Base-by-base conservation (phyloP, 2,888 invertebrate genomes). In the Myopa tessellatipennis region DNA sequence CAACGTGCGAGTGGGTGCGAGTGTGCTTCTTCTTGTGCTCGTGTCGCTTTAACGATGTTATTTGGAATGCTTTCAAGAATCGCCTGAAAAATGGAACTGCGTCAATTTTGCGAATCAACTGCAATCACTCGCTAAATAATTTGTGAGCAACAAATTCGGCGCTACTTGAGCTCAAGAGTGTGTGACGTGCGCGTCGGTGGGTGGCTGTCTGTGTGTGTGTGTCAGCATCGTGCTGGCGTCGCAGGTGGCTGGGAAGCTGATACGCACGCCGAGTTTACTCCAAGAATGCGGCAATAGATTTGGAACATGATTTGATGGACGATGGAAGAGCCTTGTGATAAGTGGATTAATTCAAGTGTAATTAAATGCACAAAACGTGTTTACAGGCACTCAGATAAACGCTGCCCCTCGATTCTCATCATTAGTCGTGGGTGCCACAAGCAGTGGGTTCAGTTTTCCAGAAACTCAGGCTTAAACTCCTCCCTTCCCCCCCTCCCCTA, bases 121-220 rank as follows among this genome's bases (percentile, higher is more conserved):
- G 84, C 87, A 87, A 87, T 87, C 87, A 87, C 85, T 85, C 87
- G 87, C 87, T 86, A 87, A 87, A 87, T 87, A 85, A 87, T 87
- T 87, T 87, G 85, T 68, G 73, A 68, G 85, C 83, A 74, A 61
- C 67, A 40, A 65, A 50, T 40, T 65, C 45, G 36, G 16, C 50
- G 34, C 45, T 52, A 74, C 50, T 74, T 65, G 73, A 71, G 58
- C 58, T 36, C 58, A 71, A 55, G 58, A 36, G 71, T 58, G 58
- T 38, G 71, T 52, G 50, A 69, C 45, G 34, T 18, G 63, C 26
- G 63, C 38, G 63, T 26, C 40, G 61, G 60, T 60, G 38, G 38
- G 61, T 45, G 45, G 52, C 34, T 65, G 65, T 65, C 36, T 74
- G 65, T n/a, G 65, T 61, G 74, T 45, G 34, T 16, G 65, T 40